phyloP scores from a whole-genome alignment of 2,113 vertebrate species.

The Pedetes capensis region DNA sequence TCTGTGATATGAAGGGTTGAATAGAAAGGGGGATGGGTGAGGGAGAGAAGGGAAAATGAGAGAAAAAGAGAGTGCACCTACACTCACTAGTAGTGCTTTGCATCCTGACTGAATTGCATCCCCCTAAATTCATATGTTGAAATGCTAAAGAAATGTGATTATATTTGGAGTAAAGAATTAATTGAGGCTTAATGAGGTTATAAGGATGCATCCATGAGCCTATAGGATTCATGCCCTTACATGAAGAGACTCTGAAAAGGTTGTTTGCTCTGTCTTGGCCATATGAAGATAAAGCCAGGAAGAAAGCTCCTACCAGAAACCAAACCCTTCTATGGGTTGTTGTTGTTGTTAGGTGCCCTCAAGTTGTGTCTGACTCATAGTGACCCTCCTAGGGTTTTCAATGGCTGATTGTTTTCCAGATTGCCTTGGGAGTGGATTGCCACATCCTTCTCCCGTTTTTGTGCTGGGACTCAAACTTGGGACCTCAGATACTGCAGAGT shows the following conservation, averaged over 20 bases:
- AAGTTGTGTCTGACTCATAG: too few species aligned
- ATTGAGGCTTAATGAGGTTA: neutral
- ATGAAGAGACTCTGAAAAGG: neutral
- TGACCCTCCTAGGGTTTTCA: too few species aligned
- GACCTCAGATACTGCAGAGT: too few species aligned
- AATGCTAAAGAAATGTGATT: neutral
- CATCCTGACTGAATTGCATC: neutral
- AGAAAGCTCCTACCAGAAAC: neutral
- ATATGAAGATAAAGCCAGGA: neutral
- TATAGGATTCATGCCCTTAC: neutral
- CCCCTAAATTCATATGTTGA: neutral
- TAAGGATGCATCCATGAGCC: neutral
- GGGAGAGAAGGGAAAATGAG: neutral
- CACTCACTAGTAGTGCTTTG: neutral
- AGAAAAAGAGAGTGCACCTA: neutral
- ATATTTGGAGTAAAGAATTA: neutral
- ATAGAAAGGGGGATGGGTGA: neutral
- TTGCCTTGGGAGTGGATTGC: too few species aligned
- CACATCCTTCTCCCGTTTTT: too few species aligned
- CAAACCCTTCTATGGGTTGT: neutral
- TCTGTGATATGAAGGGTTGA: neutral
- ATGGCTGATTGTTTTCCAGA: too few species aligned
- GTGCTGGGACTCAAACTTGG: too few species aligned
- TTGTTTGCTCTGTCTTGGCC: neutral
- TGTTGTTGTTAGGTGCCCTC: too few species aligned